A percentile compares a stretch with the other conserved stretches of the same genome.
Conservation (phyloP, 2,797 vertebrate species). For the Alectoris magna region DNA sequence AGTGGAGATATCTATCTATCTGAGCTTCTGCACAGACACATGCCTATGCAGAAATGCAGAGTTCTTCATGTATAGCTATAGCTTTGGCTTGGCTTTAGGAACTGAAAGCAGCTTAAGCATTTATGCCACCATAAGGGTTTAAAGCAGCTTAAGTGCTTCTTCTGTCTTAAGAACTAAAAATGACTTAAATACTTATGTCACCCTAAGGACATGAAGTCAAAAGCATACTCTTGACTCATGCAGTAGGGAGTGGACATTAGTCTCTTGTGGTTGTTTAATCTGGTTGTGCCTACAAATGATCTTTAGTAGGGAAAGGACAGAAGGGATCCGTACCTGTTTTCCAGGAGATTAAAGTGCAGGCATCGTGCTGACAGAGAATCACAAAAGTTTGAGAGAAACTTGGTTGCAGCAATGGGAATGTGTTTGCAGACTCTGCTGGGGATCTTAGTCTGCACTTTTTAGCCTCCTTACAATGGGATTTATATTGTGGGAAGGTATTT, state of each 20-base stretch:
- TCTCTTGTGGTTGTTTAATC: background rate
- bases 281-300: background rate
- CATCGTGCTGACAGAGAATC: background rate
- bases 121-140: conserved; percentile 54
- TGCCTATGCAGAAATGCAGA: background rate
- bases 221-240: background rate
- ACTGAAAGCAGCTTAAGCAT: conserved; percentile 33
- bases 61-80: background rate
- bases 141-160: conserved; percentile 56
- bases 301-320: background rate
- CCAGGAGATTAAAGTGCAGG: background rate
- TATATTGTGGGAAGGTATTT: conserved; percentile 35
- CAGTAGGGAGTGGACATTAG: background rate
- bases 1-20: background rate
- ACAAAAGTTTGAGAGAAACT: background rate
- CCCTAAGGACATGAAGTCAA: conserved; percentile 18
- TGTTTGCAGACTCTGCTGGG: background rate
- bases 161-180: conserved; percentile 44
- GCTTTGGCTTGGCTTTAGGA: background rate
- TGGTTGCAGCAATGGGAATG: background rate
- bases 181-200: conserved; percentile 50
- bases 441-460: background rate
- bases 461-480: background rate
- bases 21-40: background rate
- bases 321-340: background rate